Conservation (phyloP, 2,113 vertebrate species). For the Alectura lathami region DNA sequence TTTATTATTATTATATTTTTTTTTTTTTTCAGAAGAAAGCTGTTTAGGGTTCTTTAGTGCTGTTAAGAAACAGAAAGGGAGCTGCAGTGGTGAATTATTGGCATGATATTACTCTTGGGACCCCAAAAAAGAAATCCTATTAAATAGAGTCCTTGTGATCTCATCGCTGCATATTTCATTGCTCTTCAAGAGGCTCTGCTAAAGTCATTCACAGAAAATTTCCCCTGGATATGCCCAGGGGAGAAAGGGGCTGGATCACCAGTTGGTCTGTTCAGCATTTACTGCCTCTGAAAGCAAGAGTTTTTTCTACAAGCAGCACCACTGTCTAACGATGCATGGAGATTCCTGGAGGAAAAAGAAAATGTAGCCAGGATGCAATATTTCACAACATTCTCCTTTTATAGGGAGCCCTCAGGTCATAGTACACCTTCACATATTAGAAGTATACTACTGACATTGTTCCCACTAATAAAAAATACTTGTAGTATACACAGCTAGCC, state of each 20-base stretch:
- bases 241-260: constrained; percentile 15
- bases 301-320: background rate
- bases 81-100: constrained; percentile 39
- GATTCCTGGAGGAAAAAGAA: background rate
- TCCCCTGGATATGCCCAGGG: constrained; percentile 44
- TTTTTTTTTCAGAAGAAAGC: constrained; percentile 16
- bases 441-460: background rate
- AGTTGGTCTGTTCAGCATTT: constrained; percentile 35
- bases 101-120: constrained; percentile 39
- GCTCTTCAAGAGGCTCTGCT: constrained; percentile 42
- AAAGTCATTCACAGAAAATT: constrained; percentile 60
- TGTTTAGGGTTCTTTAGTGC: constrained; percentile 28
- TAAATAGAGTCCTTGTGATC: constrained; percentile 61
- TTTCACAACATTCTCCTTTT: background rate
- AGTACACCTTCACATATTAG: background rate
- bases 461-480: background rate
- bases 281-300: constrained; percentile 31
- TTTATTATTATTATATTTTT: background rate
- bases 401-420: background rate
- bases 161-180: constrained; percentile 52
- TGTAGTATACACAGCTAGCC: background rate
- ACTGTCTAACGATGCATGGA: background rate
- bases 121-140: constrained; percentile 55
- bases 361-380: background rate
- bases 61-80: constrained; percentile 48